Base-by-base conservation (phyloP, 2,113 vertebrate species). In the Tetrax tetrax region DNA sequence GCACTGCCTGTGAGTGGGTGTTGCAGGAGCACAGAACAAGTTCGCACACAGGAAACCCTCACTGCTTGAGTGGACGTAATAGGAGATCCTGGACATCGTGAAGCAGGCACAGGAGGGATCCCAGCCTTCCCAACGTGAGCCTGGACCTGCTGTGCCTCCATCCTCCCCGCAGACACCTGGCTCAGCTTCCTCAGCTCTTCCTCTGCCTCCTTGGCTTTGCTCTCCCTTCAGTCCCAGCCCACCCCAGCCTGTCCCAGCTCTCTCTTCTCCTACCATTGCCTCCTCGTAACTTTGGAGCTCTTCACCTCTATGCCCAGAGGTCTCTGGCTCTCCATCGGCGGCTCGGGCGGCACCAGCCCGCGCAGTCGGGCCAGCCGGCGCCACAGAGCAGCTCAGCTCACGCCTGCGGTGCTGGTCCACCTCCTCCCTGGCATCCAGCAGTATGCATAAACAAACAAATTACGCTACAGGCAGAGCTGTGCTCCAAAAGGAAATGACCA, bases 401-500 rank as follows among this genome's bases (percentile, higher is more conserved):
- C 1, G 11, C 84, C 51, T 13, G 61, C 80, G 35, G 38, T 23
- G 59, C 63, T 1, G 28, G 22, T 64, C 59, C n/a, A 29, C 31
- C 83, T 94, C 54, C 80, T 60, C 2, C 0, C 35, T 0, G 0
- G 64, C 64, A 80, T 33, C 35, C 92, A 57, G 78, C 61, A 45
- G 60, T 9, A 74, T 1, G 10, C n/a, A 74, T 38, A 89, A 93
- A 96, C 92, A 96, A 94, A 75, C 92, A 66, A 56, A 82, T 93
- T 41, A 45, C 4, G 0, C 57, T 68, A 35, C 50, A 13, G 22
- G 37, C 74, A 43, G 35, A 66, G 82, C 96, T 63, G 12, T 19
- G 63, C 71, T 94, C 60, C 71, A 4, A 83, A 93, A 96, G 93
- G 95, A 96, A 96, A 56, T 93, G 93, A 93, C 93, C 90, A 81